Conservation (phyloP, 2,113 vertebrate genomes). For the Callorhinus ursinus region DNA sequence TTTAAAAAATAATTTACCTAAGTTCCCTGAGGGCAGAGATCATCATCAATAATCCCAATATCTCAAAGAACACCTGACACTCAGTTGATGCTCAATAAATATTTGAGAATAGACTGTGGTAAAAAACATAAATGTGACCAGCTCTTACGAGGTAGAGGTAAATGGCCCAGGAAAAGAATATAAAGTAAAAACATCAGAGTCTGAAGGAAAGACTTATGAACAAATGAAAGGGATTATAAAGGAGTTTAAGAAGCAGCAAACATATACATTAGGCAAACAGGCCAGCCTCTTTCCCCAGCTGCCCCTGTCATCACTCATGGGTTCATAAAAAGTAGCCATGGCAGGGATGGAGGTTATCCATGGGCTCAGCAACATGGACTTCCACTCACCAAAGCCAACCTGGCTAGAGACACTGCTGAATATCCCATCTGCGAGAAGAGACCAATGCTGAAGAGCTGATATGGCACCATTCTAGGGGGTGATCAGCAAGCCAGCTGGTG, state of each 20-base stretch:
- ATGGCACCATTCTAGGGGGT: rapidly evolving
- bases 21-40: not conserved
- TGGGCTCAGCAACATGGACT: not conserved
- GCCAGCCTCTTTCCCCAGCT: not conserved
- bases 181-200: not conserved
- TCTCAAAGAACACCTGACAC: not conserved
- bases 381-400: not conserved
- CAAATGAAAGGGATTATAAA: not conserved
- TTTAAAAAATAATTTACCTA: not conserved
- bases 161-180: not conserved
- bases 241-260: not conserved
- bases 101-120: not conserved
- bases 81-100: not conserved
- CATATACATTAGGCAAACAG: not conserved
- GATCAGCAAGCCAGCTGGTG: not conserved
- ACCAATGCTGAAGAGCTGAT: not conserved
- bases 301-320: not conserved
- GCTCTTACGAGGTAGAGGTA: not conserved
- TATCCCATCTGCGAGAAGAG: not conserved
- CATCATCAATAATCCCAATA: not conserved
- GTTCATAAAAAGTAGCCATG: not conserved
- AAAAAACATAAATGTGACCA: not conserved
- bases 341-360: not conserved
- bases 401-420: not conserved
- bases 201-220: not conserved